Evolutionary conservation across 2,113 vertebrate species (phyloP).

Genomic region (Nerophis ophidion): DNA sequence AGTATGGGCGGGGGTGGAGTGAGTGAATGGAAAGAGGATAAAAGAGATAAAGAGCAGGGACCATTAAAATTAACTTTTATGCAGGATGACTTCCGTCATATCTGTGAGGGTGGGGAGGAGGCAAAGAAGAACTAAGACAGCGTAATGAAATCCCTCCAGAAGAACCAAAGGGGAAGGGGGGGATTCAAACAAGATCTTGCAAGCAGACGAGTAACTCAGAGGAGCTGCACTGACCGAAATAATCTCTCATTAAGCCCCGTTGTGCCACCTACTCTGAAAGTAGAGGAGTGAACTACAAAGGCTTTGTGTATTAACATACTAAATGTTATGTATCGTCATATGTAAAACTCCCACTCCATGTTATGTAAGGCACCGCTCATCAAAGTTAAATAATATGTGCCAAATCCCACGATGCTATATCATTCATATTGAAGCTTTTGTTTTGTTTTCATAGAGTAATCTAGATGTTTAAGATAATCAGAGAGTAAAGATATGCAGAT

Average conservation of each 20-base stretch:
- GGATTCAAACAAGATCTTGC: constrained; percentile 32
- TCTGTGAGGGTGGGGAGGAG: constrained; percentile 25
- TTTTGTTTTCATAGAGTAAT: too few relatives aligned
- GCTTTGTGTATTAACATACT: constrained; percentile 2
- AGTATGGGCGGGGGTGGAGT: not conserved
- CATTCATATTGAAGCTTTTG: not conserved
- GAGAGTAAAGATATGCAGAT: too few relatives aligned
- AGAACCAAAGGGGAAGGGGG: constrained; percentile 12
- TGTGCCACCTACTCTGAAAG: constrained; percentile 21
- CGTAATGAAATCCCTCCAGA: constrained; percentile 46
- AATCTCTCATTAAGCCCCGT: constrained; percentile 15
- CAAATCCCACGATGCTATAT: not conserved
- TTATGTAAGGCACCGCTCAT: not conserved
- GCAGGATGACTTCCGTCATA: constrained; percentile 38
- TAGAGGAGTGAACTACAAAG: not conserved
- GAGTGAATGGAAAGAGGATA: constrained; percentile 14
- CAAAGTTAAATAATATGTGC: too few relatives aligned
- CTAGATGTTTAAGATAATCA: too few relatives aligned
- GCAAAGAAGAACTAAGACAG: constrained; percentile 17
- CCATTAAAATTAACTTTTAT: constrained; percentile 29
- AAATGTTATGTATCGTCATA: not conserved
- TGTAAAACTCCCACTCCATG: not conserved
- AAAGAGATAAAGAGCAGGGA: constrained; percentile 23
- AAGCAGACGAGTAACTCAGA: constrained; percentile 12
- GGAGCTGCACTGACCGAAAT: constrained; percentile 23